Evolutionary conservation across 2,888 invertebrate genomes (phyloP), one percentile per base, ranked within the genome.

Genomic region (Neoitamus cyanurus): DNA sequence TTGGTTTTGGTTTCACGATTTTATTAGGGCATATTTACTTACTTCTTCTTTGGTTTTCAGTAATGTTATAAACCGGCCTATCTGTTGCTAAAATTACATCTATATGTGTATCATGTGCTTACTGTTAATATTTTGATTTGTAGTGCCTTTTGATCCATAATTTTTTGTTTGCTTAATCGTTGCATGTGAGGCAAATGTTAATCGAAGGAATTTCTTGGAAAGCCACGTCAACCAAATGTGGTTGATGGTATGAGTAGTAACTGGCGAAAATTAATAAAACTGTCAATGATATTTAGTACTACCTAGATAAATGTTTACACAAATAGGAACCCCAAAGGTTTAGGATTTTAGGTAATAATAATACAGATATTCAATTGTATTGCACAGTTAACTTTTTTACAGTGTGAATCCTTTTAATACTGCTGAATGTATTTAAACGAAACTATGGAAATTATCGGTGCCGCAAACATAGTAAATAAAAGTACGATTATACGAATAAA

Each of bases 111-210:
- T 42, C 7, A 77, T 46, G 9, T 46, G 42, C 28, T 78, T 78
- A 34, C 15, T 31, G 28, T 28, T 42, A 77, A 46, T 36, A 25
- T 58, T 48, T 78, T 78, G 20, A 78, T 58, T 30, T 28, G 7
- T 78, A 48, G 78, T 48, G 48, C 34, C 78, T n/a, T 58, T 58
- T 58, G 75, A 75, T 75, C 28, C n/a, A n/a, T 70, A 30, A 30
- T 30, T 25, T 1, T 77, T 28, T 58, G 11, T 46, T 28, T 6
- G 6, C 2, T 28, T 36, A 37, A 73, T 36, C 78, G 34, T 78
- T 58, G 48, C 78, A 78, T 46, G 11, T n/a, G 36, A 37, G 25
- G 36, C 3, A 11, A n/a, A 6, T 25, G 25, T 30, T 69, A n/a
- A n/a, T n/a, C n/a, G n/a, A n/a, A n/a, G n/a, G n/a, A n/a, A n/a